Base-by-base conservation (phyloP, 2,113 vertebrate species). In the Salvelinus namaycush region DNA sequence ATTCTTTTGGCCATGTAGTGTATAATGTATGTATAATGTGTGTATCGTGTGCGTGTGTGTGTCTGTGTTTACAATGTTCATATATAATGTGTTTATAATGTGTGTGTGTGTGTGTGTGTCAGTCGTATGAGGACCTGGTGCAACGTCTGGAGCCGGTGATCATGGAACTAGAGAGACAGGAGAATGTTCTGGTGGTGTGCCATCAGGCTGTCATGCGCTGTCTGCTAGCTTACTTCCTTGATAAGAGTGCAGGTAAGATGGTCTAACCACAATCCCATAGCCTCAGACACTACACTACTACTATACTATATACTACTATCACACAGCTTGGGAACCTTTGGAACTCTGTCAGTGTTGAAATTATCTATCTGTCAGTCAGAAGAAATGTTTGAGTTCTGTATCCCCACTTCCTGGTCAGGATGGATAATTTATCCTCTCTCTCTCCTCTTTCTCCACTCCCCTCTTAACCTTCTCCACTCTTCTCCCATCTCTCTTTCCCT, bases 81-180 rank as follows among this genome's bases (percentile, higher is more conserved):
- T 31, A 31, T 31, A 31, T 31, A 31, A 5, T 31, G 5, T 4
- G 29, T 29, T 3, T 29, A 29, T 29, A 29, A 4, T 29, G 18
- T 69, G 29, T 48, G 68, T 72, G 16, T 57, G 18, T 59, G 16
- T 73, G 13, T 72, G 27, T 74, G 5, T 20, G 18, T 48, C 84
- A 97, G 97, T 97, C 96, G 0, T 98, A 97, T 11, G 96, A 97
- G 84, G 96, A 97, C 91, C 88, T 98, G 74, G 97, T 97, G 68
- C 96, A 97, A 85, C 92, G 96, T 4, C 80, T 98, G 89, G 97
- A 97, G 84, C 96, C 97, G 0, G 97, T 97, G 74, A 97, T 98
- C 90, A 97, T 97, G 96, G 97, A 97, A 90, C 91, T 98, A 91
- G 97, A 97, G 87, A 75, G 96, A 24, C 97, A 98, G 89, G 96